Evolutionary conservation across 1,140 invertebrate genomes (phyloP).

Genomic region (Macrobrachium nipponense): DNA sequence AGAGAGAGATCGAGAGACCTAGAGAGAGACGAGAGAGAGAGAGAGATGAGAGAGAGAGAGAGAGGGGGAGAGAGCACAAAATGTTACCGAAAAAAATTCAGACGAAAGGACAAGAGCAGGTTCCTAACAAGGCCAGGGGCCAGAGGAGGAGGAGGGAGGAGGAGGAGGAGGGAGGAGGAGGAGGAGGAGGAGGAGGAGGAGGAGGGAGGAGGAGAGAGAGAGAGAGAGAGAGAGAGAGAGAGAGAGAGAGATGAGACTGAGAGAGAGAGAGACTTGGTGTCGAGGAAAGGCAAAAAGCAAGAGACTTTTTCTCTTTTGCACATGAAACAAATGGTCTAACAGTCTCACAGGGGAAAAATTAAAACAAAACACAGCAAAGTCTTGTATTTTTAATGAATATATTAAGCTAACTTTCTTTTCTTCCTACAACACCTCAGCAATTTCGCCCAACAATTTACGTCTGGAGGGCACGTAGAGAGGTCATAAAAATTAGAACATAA

Average conservation of each 20-base stretch:
- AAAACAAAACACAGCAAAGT: too few relatives aligned
- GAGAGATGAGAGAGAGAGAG: constrained; percentile 33
- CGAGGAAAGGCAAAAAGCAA: too few relatives aligned
- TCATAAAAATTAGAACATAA: too few relatives aligned
- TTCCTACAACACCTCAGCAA: too few relatives aligned
- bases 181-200: background rate
- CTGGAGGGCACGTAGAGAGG: too few relatives aligned
- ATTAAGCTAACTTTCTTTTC: too few relatives aligned
- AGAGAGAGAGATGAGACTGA: background rate
- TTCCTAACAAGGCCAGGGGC: background rate
- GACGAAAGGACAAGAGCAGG: background rate
- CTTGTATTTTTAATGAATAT: too few relatives aligned
- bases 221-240: background rate
- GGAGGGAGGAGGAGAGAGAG: background rate
- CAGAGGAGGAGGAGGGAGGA: background rate
- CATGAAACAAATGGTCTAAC: too few relatives aligned
- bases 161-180: background rate
- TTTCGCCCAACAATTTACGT: too few relatives aligned
- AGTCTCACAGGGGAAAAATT: too few relatives aligned
- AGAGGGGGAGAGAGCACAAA: constrained; percentile 5
- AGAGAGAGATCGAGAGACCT: background rate
- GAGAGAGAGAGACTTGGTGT: background rate
- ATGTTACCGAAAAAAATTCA: background rate
- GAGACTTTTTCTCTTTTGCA: too few relatives aligned
- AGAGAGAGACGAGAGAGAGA: background rate